phyloP scores from a whole-genome alignment of 2,797 vertebrate species.

The Paratrypauchen microcephalus region DNA sequence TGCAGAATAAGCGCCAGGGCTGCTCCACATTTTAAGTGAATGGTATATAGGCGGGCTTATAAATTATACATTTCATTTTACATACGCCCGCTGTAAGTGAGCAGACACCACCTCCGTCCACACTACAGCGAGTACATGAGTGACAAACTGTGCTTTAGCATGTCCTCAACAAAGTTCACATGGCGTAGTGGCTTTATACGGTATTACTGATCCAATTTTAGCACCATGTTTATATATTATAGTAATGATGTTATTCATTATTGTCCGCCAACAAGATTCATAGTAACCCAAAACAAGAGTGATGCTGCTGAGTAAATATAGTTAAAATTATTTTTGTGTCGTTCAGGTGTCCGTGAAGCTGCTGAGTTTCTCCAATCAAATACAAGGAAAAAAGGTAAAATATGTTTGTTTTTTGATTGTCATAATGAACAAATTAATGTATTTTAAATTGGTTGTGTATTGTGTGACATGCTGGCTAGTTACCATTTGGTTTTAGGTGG shows the following conservation, averaged over 20 bases:
- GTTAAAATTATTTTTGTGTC: background rate
- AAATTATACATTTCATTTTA: slow-evolving; percentile 16
- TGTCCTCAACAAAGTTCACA: slow-evolving; percentile 3
- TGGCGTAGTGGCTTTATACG: background rate
- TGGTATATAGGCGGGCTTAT: slow-evolving; percentile 10
- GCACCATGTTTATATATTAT: background rate
- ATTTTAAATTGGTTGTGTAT: background rate
- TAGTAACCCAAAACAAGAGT: background rate
- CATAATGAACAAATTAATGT: background rate
- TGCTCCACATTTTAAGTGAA: slow-evolving; percentile 23
- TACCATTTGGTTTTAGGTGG: background rate
- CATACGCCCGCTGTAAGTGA: slow-evolving; percentile 9
- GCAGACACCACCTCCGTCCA: background rate
- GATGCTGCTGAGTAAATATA: background rate
- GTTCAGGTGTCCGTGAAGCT: background rate
- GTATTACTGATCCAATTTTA: background rate
- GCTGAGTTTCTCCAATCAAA: background rate
- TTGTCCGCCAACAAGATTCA: background rate
- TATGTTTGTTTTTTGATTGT: background rate
- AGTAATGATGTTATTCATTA: background rate
- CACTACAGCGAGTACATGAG: slow-evolving; percentile 5
- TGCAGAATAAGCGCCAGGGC: slow-evolving; percentile 35
- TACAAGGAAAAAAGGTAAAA: background rate
- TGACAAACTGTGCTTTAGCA: background rate
- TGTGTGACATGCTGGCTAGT: background rate